These are phyloP conservation scores for Atta colombica DNA, from an alignment of 1,140 invertebrate genomes.

Conservation along the genomic window DNA sequence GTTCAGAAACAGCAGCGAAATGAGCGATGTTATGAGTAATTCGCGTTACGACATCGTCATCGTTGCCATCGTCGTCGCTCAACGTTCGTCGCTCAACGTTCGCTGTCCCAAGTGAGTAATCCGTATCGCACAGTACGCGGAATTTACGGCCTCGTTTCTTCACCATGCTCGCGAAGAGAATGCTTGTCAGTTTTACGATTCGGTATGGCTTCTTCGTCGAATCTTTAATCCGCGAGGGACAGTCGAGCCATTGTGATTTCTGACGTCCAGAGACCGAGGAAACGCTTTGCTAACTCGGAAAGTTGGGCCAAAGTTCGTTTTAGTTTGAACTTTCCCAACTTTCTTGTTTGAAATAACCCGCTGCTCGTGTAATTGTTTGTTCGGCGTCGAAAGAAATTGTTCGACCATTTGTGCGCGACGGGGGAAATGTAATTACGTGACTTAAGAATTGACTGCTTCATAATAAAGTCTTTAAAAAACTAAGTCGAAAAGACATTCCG, in stretches of 20 bases:
- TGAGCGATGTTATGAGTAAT: conserved; percentile 52
- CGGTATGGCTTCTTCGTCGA: neutral
- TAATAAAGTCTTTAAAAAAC: neutral
- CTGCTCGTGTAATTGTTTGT: conserved; percentile 40
- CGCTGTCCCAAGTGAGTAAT: conserved; percentile 33
- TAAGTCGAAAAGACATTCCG: neutral
- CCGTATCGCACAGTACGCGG: conserved; percentile 20
- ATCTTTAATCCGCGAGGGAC: conserved; percentile 29
- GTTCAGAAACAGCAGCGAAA: neutral
- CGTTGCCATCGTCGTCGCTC: neutral
- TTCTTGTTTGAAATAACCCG: conserved; percentile 25
- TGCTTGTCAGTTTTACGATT: conserved; percentile 39
- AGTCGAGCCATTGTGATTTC: neutral
- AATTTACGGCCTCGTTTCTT: conserved; percentile 45
- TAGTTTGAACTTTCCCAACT: conserved; percentile 23
- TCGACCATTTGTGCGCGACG: neutral
- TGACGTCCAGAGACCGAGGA: neutral
- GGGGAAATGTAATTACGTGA: neutral
- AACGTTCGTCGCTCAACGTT: conserved; percentile 7
- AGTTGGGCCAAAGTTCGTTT: conserved; percentile 37
- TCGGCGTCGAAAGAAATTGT: conserved; percentile 1
- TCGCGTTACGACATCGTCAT: conserved; percentile 51
- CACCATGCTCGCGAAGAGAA: neutral
- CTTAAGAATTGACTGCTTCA: neutral
- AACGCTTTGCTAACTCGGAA: conserved; percentile 31